Evolutionary conservation across 2,797 vertebrate species (phyloP).

Genomic region (Darevskia nairensis): DNA sequence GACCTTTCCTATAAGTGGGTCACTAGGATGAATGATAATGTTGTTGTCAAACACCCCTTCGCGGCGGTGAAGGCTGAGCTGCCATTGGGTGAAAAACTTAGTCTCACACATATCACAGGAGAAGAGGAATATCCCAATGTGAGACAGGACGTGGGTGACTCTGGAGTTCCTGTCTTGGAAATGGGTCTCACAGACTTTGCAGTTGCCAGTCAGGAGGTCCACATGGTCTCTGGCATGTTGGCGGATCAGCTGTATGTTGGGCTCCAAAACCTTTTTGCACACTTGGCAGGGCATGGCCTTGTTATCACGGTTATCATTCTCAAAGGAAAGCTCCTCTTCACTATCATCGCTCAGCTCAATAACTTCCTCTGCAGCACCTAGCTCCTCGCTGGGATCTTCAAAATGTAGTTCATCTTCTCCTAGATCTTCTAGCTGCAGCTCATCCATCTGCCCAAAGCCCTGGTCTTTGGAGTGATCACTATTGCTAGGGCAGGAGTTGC

Average conservation of each 20-base stretch:
- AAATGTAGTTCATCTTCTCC: slow-evolving; percentile 88
- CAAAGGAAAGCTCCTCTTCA: slow-evolving; percentile 78
- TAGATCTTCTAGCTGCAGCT: slow-evolving; percentile 80
- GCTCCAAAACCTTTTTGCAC: slow-evolving; percentile 85
- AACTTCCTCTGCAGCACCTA: slow-evolving; percentile 78
- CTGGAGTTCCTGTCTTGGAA: slow-evolving; percentile 86
- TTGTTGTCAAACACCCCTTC: slow-evolving; percentile 84
- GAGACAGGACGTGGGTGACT: slow-evolving; percentile 87
- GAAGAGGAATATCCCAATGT: slow-evolving; percentile 93
- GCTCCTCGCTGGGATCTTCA: slow-evolving; percentile 88
- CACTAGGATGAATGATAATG: slow-evolving; percentile 80
- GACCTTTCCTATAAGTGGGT: slow-evolving; percentile 80
- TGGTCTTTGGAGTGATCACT: slow-evolving; percentile 78
- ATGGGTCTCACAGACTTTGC: slow-evolving; percentile 89
- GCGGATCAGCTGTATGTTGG: slow-evolving; percentile 87
- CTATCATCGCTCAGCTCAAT: slow-evolving; percentile 93
- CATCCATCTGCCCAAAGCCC: slow-evolving; percentile 77
- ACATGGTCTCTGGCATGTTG: slow-evolving; percentile 90
- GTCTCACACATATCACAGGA: slow-evolving; percentile 94
- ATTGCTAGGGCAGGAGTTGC: slow-evolving; percentile 79
- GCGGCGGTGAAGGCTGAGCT: slow-evolving; percentile 90
- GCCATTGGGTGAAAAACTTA: slow-evolving; percentile 91
- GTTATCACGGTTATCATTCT: slow-evolving; percentile 74
- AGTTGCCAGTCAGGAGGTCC: slow-evolving; percentile 86
- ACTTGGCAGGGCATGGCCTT: slow-evolving; percentile 88